A percentile compares a stretch with the other conserved stretches of the same genome.
Conservation (phyloP, 2,113 vertebrate genomes). For the Mixornis gularis region DNA sequence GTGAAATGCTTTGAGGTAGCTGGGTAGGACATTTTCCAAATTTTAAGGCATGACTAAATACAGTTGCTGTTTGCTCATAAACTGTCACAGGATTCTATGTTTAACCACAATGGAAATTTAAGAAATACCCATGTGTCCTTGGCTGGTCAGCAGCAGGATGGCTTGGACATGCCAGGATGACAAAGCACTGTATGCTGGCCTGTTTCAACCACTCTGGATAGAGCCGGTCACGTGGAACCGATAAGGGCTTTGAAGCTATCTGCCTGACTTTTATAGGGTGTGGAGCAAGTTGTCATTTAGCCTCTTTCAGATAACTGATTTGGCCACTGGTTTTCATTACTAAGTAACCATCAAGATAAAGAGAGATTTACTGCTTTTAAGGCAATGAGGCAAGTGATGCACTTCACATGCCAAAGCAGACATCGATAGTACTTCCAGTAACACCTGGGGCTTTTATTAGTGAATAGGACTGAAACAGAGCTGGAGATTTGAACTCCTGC, state of each 20-base stretch:
- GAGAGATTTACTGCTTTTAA: slow-evolving; percentile 12
- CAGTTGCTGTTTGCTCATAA: not conserved
- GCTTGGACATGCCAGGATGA: not conserved
- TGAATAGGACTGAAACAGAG: not conserved
- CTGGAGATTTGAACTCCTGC: not conserved
- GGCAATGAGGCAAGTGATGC: not conserved
- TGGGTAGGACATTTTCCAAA: not conserved
- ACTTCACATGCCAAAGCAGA: not conserved
- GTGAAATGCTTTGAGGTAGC: not conserved
- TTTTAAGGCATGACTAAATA: not conserved
- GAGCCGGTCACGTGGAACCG: accelerated
- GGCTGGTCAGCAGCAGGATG: not conserved
- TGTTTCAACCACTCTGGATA: not conserved
- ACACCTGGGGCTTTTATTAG: not conserved
- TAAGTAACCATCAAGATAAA: slow-evolving; percentile 14
- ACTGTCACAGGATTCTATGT: not conserved
- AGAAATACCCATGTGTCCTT: not conserved
- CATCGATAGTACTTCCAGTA: not conserved
- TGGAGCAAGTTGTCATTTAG: not conserved
- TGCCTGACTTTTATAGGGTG: not conserved
- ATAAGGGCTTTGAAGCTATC: not conserved
- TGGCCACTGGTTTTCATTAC: not conserved
- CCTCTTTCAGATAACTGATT: not conserved
- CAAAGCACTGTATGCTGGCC: not conserved
- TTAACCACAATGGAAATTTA: not conserved